Evolutionary conservation across 2,888 invertebrate genomes (phyloP).

Genomic region (Digitonthophagus gazella): DNA sequence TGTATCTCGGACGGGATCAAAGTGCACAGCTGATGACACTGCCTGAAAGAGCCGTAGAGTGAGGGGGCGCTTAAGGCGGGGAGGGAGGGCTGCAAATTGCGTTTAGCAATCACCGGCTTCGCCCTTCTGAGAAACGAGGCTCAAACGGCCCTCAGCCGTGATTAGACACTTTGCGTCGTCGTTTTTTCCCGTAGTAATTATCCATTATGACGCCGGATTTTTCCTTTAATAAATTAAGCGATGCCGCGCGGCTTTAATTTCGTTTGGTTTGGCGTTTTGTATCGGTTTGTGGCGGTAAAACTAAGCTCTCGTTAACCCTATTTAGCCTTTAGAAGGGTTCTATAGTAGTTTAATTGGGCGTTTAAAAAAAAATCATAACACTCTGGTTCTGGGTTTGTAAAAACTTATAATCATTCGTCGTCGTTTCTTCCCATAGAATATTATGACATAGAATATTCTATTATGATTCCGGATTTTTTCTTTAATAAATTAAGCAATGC

Average conservation of each 20-base stretch:
- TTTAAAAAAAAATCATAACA: too few species aligned
- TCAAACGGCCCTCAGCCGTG: neutral
- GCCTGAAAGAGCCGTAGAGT: neutral
- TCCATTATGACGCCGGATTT: neutral
- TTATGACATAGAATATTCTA: too few species aligned
- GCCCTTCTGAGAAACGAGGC: neutral
- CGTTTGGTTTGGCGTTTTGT: neutral
- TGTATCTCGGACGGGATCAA: constrained; percentile 9
- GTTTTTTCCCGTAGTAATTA: neutral
- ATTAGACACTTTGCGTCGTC: neutral
- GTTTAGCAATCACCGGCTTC: constrained; percentile 10
- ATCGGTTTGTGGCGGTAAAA: neutral
- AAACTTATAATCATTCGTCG: too few species aligned
- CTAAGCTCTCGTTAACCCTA: too few species aligned
- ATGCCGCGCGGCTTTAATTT: neutral
- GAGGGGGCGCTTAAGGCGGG: constrained; percentile 1
- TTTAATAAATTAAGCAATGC: too few species aligned
- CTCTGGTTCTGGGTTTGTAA: too few species aligned
- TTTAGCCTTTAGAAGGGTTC: too few species aligned
- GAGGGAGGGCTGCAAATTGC: neutral
- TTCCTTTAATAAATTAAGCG: neutral
- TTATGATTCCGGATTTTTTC: too few species aligned
- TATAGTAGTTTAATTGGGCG: too few species aligned
- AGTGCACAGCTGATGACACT: constrained; percentile 15
- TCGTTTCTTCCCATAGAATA: too few species aligned